Percentiles rank a stretch among this genome's conserved stretches.
These are phyloP conservation scores for Boloria selene DNA, from an alignment of 2,888 invertebrate genomes.

Conservation along the genomic window DNA sequence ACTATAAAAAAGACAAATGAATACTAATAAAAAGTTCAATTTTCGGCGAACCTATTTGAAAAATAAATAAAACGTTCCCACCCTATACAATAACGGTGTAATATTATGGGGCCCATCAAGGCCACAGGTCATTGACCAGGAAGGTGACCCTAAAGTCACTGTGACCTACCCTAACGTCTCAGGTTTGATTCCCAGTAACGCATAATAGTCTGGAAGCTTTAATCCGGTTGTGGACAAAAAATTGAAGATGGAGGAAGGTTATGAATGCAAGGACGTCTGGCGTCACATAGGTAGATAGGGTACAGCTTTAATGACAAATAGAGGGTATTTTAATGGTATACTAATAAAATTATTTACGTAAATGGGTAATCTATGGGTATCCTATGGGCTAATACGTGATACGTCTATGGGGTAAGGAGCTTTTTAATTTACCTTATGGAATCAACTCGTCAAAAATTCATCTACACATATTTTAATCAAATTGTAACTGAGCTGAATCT, in stretches of 20 bases:
- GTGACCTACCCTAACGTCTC: slow-evolving; percentile 68
- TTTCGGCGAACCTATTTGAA: neutral
- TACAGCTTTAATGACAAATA: neutral
- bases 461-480: too few relatives aligned
- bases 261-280: slow-evolving; percentile 40
- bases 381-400: too few relatives aligned
- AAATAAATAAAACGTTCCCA: slow-evolving; percentile 13
- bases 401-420: too few relatives aligned
- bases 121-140: slow-evolving; percentile 60
- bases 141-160: slow-evolving; percentile 72
- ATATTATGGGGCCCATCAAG: slow-evolving; percentile 40
- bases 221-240: slow-evolving; percentile 46
- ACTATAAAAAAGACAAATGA: neutral
- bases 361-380: too few relatives aligned
- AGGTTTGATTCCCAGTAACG: slow-evolving; percentile 64
- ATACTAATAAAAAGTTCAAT: neutral
- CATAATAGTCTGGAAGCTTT: slow-evolving; percentile 55
- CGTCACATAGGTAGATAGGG: neutral
- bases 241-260: slow-evolving; percentile 45
- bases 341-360: neutral
- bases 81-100: slow-evolving; percentile 40
- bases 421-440: too few relatives aligned
- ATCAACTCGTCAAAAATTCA: too few relatives aligned
- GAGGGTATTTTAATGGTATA: neutral
- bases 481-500: too few relatives aligned